A percentile compares a stretch with the other conserved stretches of the same genome.
Evolutionary conservation across 2,888 invertebrate genomes (phyloP).

Genomic region (Troides helena): DNA sequence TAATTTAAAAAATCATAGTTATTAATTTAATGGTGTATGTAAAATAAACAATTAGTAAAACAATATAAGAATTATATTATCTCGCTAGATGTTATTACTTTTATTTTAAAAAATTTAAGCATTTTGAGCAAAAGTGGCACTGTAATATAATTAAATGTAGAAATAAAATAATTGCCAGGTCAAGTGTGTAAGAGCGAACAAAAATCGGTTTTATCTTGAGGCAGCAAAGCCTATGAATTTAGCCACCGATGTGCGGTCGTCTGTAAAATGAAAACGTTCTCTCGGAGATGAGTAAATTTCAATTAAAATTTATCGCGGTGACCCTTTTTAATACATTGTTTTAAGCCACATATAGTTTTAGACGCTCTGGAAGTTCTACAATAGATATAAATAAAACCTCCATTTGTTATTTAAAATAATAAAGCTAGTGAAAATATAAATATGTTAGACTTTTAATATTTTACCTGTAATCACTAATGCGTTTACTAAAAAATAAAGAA

Average conservation of each 20-base stretch:
- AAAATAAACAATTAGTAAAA: no score
- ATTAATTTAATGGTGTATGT: no score
- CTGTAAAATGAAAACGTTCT: slow-evolving; percentile 25
- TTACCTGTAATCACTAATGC: not conserved
- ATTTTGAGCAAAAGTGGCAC: not conserved
- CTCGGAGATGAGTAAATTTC: slow-evolving; percentile 27
- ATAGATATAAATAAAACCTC: not conserved
- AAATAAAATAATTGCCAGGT: slow-evolving; percentile 11
- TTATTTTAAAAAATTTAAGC: not conserved
- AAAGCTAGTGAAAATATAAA: not conserved
- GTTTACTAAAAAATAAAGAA: slow-evolving; percentile 14
- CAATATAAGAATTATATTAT: not conserved
- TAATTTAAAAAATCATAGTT: no score
- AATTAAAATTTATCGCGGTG: slow-evolving; percentile 24
- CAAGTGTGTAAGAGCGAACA: slow-evolving; percentile 6
- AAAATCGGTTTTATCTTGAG: slow-evolving; percentile 11
- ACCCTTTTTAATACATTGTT: slow-evolving; percentile 20
- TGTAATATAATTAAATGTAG: slow-evolving; percentile 1
- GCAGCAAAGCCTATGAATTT: slow-evolving; percentile 1
- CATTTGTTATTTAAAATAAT: not conserved
- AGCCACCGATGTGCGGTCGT: slow-evolving; percentile 9
- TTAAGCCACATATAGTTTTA: slow-evolving; percentile 5
- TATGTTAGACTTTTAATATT: not conserved
- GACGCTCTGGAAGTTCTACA: not conserved
- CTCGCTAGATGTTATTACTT: not conserved